Conservation (phyloP, 2,797 vertebrate species). For the Gymnoscopelus microlampas region DNA sequence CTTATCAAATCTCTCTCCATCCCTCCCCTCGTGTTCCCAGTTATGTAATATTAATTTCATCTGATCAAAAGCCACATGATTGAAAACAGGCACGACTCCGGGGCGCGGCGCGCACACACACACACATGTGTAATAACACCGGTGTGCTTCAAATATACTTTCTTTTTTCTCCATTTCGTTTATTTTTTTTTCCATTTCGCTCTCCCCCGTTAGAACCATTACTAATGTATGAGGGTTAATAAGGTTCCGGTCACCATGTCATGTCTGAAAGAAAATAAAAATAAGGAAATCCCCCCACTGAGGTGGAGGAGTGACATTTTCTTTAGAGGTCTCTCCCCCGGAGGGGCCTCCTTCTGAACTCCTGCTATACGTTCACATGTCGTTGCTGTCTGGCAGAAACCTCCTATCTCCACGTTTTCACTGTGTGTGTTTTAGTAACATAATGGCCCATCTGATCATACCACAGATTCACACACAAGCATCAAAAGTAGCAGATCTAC, state of each 20-base stretch:
- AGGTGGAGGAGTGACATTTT: not conserved
- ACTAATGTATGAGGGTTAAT: constrained; percentile 36
- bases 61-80: constrained; percentile 26
- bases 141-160: constrained; percentile 11
- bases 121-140: constrained; percentile 12
- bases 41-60: constrained; percentile 1
- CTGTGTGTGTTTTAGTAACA: no score
- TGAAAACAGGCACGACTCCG: constrained; percentile 1
- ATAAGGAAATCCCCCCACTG: not conserved
- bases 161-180: no score
- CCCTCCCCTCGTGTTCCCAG: not conserved
- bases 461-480: no score
- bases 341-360: not conserved
- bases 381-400: no score
- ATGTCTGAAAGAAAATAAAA: constrained; percentile 29
- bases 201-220: constrained; percentile 23
- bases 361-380: not conserved
- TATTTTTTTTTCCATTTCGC: constrained; percentile 20
- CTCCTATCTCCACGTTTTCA: no score
- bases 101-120: not conserved
- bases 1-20: constrained; percentile 1
- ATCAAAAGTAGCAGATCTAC: no score
- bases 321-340: not conserved
- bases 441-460: no score
- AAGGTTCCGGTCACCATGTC: constrained; percentile 27